Percentiles rank a stretch among this genome's conserved stretches.
Evolutionary conservation across 2,888 invertebrate genomes (phyloP).

Genomic region (Xylota sylvarum): DNA sequence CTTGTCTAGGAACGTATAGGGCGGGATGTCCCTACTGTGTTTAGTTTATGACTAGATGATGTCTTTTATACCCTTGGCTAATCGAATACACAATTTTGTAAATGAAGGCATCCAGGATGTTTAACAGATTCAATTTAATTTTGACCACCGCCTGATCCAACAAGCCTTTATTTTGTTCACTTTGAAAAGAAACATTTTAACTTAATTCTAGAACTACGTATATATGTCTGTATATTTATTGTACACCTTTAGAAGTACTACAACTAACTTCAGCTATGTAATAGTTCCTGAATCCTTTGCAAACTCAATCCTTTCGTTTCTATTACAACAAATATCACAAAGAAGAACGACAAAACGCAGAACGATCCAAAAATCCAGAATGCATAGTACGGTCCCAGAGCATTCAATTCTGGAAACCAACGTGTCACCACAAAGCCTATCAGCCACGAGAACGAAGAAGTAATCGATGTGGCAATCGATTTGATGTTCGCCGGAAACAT

Average conservation of each 20-base stretch:
- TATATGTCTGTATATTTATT: background rate
- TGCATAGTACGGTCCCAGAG: slow-evolving; percentile 88
- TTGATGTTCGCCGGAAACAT: slow-evolving; percentile 92
- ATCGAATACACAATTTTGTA: too few species aligned
- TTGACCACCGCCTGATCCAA: too few species aligned
- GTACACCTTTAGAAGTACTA: background rate
- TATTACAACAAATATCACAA: slow-evolving; percentile 90
- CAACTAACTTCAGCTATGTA: slow-evolving; percentile 86
- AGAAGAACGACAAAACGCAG: slow-evolving; percentile 88
- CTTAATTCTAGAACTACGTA: background rate
- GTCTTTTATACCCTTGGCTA: too few species aligned
- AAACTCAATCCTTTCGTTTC: slow-evolving; percentile 96
- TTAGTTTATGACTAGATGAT: too few species aligned
- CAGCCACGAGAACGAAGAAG: slow-evolving; percentile 91
- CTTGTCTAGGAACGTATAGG: too few species aligned
- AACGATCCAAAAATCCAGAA: slow-evolving; percentile 90
- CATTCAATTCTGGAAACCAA: slow-evolving; percentile 88
- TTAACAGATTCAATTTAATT: too few species aligned
- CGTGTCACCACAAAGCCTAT: slow-evolving; percentile 91
- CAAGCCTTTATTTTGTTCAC: too few species aligned
- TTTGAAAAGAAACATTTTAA: background rate
- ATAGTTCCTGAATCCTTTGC: slow-evolving; percentile 91
- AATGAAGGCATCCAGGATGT: too few species aligned
- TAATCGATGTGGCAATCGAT: slow-evolving; percentile 90
- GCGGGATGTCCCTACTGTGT: too few species aligned